Evolutionary conservation across 2,888 invertebrate genomes (phyloP), one percentile per base, ranked within the genome.

Genomic region (Euproctis similis): DNA sequence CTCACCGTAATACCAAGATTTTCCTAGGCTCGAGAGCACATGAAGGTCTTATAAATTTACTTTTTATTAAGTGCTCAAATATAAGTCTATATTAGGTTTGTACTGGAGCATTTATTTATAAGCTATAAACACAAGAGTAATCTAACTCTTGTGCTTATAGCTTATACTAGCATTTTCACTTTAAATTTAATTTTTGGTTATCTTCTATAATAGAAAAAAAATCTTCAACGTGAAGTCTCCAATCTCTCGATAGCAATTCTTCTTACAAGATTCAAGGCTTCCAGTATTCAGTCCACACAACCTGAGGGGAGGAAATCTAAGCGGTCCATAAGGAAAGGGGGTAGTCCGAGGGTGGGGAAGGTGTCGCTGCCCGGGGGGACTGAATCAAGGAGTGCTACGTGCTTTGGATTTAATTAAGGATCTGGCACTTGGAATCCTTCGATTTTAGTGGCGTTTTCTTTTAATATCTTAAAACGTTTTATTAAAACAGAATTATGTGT

Each of bases 341-440:
- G 59, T 47, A 34, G 40, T 42, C 44, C 41, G 42, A 46, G 54
- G 51, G 53, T 46, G 53, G 55, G 48, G 42, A 42, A 51, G 58
- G 59, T 59, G 53, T 59, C 59, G 49, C 56, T 54, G 54, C 62
- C 64, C 59, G 58, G 60, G 71, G 78, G 68, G 73, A 74, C 74
- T 80, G 82, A 82, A 82, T 82, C 81, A 82, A 82, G 82, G 81
- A 82, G 77, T 67, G 70, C 60, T 81, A 82, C 82, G 82, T 82
- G 82, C 75, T 59, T 58, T 52, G 82, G 71, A 75, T 82, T 82
- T 82, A 82, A 82, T 82, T 82, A 82, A 82, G 76, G 80, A 72
- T 43, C 74, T 68, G 67, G 71, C 69, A 70, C 67, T 70, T 65
- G 59, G 65, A 68, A 75, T 75, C 65, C 78, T 80, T 81, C 81